Percentiles rank a stretch among this genome's conserved stretches.
Evolutionary conservation across 2,888 invertebrate species (phyloP).

Genomic region (Eupithecia exiguata): DNA sequence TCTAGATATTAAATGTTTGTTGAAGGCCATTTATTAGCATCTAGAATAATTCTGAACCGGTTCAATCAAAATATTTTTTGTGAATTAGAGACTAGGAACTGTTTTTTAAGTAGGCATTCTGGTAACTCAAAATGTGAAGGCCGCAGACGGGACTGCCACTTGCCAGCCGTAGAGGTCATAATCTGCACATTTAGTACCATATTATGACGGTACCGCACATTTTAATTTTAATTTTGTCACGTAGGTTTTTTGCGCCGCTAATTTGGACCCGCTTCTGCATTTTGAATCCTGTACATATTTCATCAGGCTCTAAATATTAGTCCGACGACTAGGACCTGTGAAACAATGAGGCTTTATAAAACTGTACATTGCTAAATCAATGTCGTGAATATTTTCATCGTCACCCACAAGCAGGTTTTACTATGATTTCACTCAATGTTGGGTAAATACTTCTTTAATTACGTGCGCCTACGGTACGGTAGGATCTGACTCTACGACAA

Average conservation of each 20-base stretch:
- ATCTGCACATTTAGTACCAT: neutral
- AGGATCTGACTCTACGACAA: neutral
- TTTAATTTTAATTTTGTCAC: neutral
- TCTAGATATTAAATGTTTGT: neutral
- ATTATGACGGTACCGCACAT: neutral
- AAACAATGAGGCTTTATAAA: too few relatives aligned
- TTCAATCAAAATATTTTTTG: neutral
- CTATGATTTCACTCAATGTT: neutral
- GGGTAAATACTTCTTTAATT: neutral
- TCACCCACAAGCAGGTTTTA: neutral
- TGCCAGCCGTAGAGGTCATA: neutral
- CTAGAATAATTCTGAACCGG: conserved; percentile 2
- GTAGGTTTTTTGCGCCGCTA: neutral
- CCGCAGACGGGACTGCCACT: neutral
- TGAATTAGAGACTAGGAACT: conserved; percentile 16
- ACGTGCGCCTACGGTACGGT: too few relatives aligned
- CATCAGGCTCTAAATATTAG: neutral
- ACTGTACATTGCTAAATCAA: too few relatives aligned
- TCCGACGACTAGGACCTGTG: neutral
- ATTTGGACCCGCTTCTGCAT: neutral
- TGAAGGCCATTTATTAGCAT: neutral
- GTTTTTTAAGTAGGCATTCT: conserved; percentile 14
- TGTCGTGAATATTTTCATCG: neutral
- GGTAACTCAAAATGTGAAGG: conserved; percentile 18
- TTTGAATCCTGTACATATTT: neutral